Base-by-base conservation (phyloP, 2,888 invertebrate genomes). In the Caenorhabditis sp. region DNA sequence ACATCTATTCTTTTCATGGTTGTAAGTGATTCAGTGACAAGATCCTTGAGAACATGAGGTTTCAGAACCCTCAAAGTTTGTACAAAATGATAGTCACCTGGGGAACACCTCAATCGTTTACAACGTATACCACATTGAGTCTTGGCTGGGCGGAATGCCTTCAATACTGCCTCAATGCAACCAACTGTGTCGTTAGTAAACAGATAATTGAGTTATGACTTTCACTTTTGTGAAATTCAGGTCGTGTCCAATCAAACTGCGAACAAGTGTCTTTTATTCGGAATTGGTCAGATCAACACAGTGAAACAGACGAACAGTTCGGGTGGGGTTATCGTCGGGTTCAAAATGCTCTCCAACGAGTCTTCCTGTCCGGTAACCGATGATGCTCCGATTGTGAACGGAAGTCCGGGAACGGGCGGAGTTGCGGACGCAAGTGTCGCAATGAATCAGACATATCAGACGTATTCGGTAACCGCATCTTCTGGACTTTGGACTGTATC, bases 81-180 rank as follows among this genome's bases (percentile, higher is more conserved):
- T 26, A 55, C 55, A 55, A 55, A n/a, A 55, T 55, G 55, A 28
- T 55, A 2, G 55, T 55, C 8, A 55, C 28, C 15, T 55, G 26
- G 55, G 55, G 28, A 13, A 26, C 26, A 55, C 55, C 55, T 15
- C 13, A 28, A 18, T 11, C 55, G 4, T 55, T n/a, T 28, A 55
- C 55, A 15, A 28, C 26, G 1, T 55, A 13, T 28, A 26, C 28
- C 4, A 15, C 55, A 3, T n/a, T 28, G 15, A 55, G 8, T 55
- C 55, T 55, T 15, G 26, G 2, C 55, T 55, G 55, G 55, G 26
- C 26, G 4, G 28, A 55, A 1, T 55, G 55, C n/a, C 55, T 53
- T 26, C 9, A 53, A 9, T 22, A 20, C 22, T 53, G 53, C 13
- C 53, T 55, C 26, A 26, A 28, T 20, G 3, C 55, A 6, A 26